phyloP scores from a whole-genome alignment of 2,113 vertebrate species.

The Tursiops truncatus region DNA sequence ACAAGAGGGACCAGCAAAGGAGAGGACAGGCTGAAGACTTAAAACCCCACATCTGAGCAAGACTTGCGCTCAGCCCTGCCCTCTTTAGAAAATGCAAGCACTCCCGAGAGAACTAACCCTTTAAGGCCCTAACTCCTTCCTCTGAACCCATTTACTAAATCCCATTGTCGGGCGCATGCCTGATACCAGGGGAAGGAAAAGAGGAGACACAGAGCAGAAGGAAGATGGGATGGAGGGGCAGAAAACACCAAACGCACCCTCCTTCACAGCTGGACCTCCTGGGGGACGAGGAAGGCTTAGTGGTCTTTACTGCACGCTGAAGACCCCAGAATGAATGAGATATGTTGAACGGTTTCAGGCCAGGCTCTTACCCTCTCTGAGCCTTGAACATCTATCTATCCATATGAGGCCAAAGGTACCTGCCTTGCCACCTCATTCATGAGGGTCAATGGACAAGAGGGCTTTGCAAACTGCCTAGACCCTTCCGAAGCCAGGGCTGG shows the following conservation, averaged over 20 bases:
- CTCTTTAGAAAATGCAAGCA: neutral
- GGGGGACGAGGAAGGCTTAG: neutral
- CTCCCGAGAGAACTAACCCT: neutral
- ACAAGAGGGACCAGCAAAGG: neutral
- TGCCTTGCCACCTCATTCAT: neutral
- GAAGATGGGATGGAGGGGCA: neutral
- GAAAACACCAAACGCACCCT: neutral
- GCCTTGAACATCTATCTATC: neutral
- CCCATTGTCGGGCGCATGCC: neutral
- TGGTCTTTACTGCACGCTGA: neutral
- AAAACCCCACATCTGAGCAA: neutral
- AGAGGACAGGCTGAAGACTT: neutral
- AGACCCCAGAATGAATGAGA: neutral
- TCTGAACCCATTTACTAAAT: constrained; percentile 1
- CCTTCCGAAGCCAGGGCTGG: constrained; percentile 6
- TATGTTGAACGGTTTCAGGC: neutral
- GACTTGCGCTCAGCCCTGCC: neutral
- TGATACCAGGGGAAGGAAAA: neutral
- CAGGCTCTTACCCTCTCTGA: neutral
- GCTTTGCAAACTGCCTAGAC: neutral
- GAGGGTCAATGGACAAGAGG: neutral
- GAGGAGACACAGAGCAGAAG: neutral
- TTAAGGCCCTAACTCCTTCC: neutral
- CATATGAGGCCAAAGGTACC: neutral
- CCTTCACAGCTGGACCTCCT: neutral